phyloP scores from a whole-genome alignment of 2,113 vertebrate species.

The Electrona antarctica region DNA sequence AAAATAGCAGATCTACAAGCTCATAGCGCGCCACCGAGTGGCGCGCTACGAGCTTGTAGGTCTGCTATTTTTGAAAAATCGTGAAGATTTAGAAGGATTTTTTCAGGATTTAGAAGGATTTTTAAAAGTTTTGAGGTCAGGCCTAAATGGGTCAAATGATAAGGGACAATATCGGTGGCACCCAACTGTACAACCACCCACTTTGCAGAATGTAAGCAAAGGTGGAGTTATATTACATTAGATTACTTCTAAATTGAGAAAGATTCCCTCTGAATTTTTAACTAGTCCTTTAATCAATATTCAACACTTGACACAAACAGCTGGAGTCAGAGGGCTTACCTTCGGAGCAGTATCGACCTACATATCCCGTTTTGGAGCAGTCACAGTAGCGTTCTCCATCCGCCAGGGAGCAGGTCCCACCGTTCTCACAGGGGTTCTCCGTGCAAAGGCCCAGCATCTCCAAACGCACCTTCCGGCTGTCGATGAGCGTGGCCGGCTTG shows the following conservation, averaged over 20 bases:
- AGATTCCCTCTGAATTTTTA: slow-evolving; percentile 37
- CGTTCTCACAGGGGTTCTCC: slow-evolving; percentile 94
- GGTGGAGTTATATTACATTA: background rate
- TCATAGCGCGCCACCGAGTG: no score
- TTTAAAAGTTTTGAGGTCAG: no score
- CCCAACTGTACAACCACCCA: no score
- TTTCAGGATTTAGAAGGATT: no score
- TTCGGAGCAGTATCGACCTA: slow-evolving; percentile 93
- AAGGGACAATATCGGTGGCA: no score
- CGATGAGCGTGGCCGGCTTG: slow-evolving; percentile 87
- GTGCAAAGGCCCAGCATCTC: slow-evolving; percentile 91
- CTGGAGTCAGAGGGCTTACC: slow-evolving; percentile 81
- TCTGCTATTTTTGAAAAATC: no score
- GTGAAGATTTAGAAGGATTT: no score
- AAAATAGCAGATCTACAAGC: no score
- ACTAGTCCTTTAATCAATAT: slow-evolving; percentile 53
- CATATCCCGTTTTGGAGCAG: slow-evolving; percentile 92
- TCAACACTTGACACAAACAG: slow-evolving; percentile 47
- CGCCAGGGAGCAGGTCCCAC: slow-evolving; percentile 90
- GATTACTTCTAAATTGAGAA: slow-evolving; percentile 18
- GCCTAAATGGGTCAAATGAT: no score
- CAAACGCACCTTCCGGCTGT: slow-evolving; percentile 87
- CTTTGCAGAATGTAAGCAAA: background rate
- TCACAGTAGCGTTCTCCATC: slow-evolving; percentile 92
- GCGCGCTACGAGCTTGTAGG: no score